A percentile compares a stretch with the other conserved stretches of the same genome.
These are phyloP conservation scores for Cephus cinctus DNA, from an alignment of 1,140 invertebrate genomes.

Conservation along the genomic window DNA sequence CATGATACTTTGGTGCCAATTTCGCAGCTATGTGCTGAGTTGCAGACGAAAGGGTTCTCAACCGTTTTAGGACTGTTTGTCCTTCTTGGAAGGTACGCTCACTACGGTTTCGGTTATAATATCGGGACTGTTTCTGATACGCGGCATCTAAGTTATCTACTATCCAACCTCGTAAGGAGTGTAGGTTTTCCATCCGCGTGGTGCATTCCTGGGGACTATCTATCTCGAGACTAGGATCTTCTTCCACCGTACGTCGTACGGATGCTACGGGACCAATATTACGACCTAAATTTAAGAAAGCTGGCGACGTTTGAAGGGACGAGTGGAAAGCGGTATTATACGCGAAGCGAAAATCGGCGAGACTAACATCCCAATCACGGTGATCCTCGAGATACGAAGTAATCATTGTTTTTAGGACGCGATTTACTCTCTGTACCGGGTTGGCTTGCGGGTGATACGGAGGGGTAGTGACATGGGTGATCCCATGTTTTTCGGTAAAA, in stretches of 20 bases:
- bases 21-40: background rate
- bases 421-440: slow-evolving; percentile 20
- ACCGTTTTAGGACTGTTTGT: background rate
- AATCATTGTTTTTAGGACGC: slow-evolving; percentile 17
- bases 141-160: background rate
- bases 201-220: slow-evolving; percentile 8
- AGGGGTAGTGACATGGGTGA: slow-evolving; percentile 11
- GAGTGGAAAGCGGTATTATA: slow-evolving; percentile 12
- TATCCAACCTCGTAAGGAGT: background rate
- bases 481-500: background rate
- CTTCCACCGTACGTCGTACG: slow-evolving; percentile 1
- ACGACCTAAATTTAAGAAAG: slow-evolving; percentile 19
- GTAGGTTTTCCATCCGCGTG: slow-evolving; percentile 7
- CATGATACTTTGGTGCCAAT: background rate
- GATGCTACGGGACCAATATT: slow-evolving; percentile 1
- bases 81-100: background rate
- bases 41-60: background rate
- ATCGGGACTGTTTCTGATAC: background rate
- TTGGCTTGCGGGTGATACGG: slow-evolving; percentile 21
- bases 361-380: slow-evolving; percentile 15
- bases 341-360: slow-evolving; percentile 21
- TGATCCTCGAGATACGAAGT: slow-evolving; percentile 15
- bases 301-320: slow-evolving; percentile 7
- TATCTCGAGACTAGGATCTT: background rate
- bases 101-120: background rate